These are phyloP conservation scores for Tillus elongatus DNA, from an alignment of 2,888 invertebrate genomes.

Conservation along the genomic window DNA sequence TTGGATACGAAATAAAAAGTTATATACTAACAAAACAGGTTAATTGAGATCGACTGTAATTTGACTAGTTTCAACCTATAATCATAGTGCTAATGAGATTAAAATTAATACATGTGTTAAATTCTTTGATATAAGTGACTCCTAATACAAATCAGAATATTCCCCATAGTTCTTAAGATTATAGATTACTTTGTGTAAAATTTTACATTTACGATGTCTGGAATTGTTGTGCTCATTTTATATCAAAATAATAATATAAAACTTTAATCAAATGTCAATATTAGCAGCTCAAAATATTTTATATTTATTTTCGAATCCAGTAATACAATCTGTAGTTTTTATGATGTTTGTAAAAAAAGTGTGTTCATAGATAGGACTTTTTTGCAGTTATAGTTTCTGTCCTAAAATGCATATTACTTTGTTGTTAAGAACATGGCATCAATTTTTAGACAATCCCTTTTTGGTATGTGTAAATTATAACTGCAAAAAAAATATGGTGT, in stretches of 20 bases:
- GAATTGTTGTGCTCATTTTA: constrained; percentile 37
- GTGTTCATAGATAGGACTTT: constrained; percentile 31
- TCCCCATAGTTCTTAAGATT: too few species aligned
- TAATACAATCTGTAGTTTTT: constrained; percentile 33
- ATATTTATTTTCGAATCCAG: constrained; percentile 36
- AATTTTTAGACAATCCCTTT: constrained; percentile 27
- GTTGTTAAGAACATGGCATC: too few species aligned
- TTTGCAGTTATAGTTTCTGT: constrained; percentile 28
- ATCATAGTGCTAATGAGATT: too few species aligned
- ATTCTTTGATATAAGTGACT: too few species aligned
- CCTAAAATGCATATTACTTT: too few species aligned
- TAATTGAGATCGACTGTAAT: too few species aligned
- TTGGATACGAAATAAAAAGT: too few species aligned
- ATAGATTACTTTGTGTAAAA: background rate
- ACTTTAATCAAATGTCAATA: constrained; percentile 42
- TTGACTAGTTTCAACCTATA: too few species aligned
- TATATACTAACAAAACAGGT: too few species aligned
- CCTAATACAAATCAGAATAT: too few species aligned
- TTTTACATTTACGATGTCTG: constrained; percentile 18
- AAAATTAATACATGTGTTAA: too few species aligned
- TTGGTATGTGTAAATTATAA: constrained; percentile 19
- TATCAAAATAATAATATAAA: constrained; percentile 31
- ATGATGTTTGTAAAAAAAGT: constrained; percentile 31
- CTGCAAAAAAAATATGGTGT: constrained; percentile 25
- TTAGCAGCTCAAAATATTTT: constrained; percentile 40